These are phyloP conservation scores for Conops quadrifasciatus DNA, from an alignment of 2,888 invertebrate species.

Conservation along the genomic window DNA sequence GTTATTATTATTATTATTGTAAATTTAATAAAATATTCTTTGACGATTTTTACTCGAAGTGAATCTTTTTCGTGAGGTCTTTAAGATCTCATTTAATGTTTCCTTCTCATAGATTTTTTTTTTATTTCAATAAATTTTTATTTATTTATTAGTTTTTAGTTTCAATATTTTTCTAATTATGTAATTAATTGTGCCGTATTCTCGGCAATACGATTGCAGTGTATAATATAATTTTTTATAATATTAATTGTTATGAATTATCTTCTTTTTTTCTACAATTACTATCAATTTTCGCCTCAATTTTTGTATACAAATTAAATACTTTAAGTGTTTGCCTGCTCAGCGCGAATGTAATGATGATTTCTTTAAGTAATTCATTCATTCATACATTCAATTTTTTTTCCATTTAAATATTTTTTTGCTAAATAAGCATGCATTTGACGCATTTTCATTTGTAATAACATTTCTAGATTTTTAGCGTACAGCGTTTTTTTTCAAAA, in stretches of 20 bases:
- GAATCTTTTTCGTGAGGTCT: slow-evolving; percentile 3
- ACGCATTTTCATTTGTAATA: slow-evolving; percentile 16
- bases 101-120: neutral
- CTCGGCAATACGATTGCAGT: slow-evolving; percentile 33
- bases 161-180: slow-evolving; percentile 27
- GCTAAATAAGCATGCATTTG: neutral
- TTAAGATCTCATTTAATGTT: neutral
- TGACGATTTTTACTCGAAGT: neutral
- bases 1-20: neutral
- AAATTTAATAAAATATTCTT: neutral
- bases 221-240: slow-evolving; percentile 37
- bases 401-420: neutral
- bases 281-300: slow-evolving; percentile 52
- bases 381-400: neutral
- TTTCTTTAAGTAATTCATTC: slow-evolving; percentile 23
- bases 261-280: slow-evolving; percentile 47
- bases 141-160: too few species aligned
- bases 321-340: slow-evolving; percentile 23
- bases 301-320: slow-evolving; percentile 48
- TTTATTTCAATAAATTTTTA: neutral
- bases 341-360: neutral
- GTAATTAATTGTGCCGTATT: slow-evolving; percentile 21
- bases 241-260: slow-evolving; percentile 27
- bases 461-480: slow-evolving; percentile 38
- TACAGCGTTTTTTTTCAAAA: slow-evolving; percentile 38